A percentile compares a stretch with the other conserved stretches of the same genome.
These are phyloP conservation scores for Tyrannus savana DNA, from an alignment of 2,113 vertebrate genomes.

Conservation along the genomic window DNA sequence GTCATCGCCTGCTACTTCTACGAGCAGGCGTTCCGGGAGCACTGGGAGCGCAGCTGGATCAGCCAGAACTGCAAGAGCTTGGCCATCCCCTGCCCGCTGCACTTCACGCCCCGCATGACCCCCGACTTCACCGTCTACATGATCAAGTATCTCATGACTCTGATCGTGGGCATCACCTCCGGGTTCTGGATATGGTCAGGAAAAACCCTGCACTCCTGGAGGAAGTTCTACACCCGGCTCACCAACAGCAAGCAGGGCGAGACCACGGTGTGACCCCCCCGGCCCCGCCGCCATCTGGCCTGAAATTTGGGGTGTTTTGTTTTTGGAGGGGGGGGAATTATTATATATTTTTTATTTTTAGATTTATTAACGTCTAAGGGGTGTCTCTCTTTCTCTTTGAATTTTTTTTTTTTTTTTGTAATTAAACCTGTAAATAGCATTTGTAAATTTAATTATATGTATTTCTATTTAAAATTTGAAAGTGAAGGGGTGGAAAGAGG, in stretches of 20 bases:
- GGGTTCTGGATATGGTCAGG: slow-evolving; percentile 99
- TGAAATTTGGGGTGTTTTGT: background rate
- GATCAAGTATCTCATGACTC: slow-evolving; percentile 99
- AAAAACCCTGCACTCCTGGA: slow-evolving; percentile 98
- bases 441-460: slow-evolving; percentile 90
- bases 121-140: slow-evolving; percentile 99
- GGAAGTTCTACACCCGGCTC: slow-evolving; percentile 93
- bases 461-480: slow-evolving; percentile 85
- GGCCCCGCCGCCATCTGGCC: background rate
- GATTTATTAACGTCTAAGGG: slow-evolving; percentile 71
- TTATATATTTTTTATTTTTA: slow-evolving; percentile 76
- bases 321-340: background rate
- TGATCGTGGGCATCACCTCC: slow-evolving; percentile 97
- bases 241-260: slow-evolving; percentile 92
- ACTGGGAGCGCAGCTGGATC: slow-evolving; percentile 96
- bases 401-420: slow-evolving; percentile 73
- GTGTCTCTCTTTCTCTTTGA: slow-evolving; percentile 29
- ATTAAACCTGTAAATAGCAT: slow-evolving; percentile 90
- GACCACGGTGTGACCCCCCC: slow-evolving; percentile 85
- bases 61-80: slow-evolving; percentile 91
- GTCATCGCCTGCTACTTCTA: slow-evolving; percentile 99
- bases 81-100: slow-evolving; percentile 91
- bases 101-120: slow-evolving; percentile 86
- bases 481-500: background rate
- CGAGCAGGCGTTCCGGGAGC: slow-evolving; percentile 94